Evolutionary conservation across 2,888 invertebrate species (phyloP).

Genomic region (Agrochola circellaris): DNA sequence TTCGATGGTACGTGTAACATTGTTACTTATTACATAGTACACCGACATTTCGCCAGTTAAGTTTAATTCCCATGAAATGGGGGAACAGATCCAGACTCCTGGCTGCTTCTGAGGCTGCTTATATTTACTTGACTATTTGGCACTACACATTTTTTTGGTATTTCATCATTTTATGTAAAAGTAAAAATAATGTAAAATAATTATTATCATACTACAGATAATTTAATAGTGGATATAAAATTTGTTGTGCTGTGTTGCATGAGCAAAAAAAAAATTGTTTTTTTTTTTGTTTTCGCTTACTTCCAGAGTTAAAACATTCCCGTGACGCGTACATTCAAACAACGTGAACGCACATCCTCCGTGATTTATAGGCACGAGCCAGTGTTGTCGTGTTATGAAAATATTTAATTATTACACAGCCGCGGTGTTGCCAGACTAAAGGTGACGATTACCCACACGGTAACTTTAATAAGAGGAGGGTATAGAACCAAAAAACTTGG

Average conservation of each 20-base stretch:
- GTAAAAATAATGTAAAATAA: background rate
- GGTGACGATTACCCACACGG: conserved; percentile 75
- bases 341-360: conserved; percentile 70
- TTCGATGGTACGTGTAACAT: too few species aligned
- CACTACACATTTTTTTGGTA: too few species aligned
- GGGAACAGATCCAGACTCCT: too few species aligned
- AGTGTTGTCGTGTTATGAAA: conserved; percentile 88
- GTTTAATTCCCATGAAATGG: too few species aligned
- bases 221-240: background rate
- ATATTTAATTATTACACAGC: conserved; percentile 88
- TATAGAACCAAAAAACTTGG: conserved; percentile 30
- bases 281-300: too few species aligned
- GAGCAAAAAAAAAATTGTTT: too few species aligned
- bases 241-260: background rate
- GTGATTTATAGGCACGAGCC: conserved; percentile 84
- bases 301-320: background rate
- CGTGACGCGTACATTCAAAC: conserved; percentile 46
- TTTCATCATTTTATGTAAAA: background rate
- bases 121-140: background rate
- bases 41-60: too few species aligned
- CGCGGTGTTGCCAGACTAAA: conserved; percentile 76
- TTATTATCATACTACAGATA: background rate
- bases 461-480: conserved; percentile 68
- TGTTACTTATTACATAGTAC: too few species aligned
- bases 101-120: too few species aligned